Evolutionary conservation across 2,888 invertebrate species (phyloP).

Genomic region (Noctuana brunneofusca): DNA sequence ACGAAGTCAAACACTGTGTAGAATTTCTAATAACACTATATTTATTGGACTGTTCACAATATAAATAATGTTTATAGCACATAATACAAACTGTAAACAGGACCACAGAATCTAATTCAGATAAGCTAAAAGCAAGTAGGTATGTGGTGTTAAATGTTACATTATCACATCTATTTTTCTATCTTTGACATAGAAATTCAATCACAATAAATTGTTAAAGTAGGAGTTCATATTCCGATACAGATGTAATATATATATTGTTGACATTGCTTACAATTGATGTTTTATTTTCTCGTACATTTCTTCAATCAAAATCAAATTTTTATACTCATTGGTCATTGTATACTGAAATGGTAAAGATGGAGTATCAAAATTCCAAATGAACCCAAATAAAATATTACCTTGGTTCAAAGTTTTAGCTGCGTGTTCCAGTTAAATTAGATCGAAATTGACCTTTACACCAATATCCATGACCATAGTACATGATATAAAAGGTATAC

Average conservation of each 20-base stretch:
- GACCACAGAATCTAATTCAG: slow-evolving; percentile 55
- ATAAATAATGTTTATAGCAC: slow-evolving; percentile 40
- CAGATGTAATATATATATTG: slow-evolving; percentile 72
- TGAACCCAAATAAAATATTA: no score
- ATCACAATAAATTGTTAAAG: slow-evolving; percentile 67
- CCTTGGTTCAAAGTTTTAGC: no score
- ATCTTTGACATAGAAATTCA: slow-evolving; percentile 61
- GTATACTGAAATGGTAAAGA: no score
- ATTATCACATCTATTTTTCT: slow-evolving; percentile 75
- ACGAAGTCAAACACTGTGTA: slow-evolving; percentile 53
- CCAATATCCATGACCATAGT: no score
- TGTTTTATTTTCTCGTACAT: slow-evolving; percentile 56
- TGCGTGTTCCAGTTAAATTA: no score
- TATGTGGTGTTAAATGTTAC: slow-evolving; percentile 63
- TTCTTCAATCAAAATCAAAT: no score
- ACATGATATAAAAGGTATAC: no score
- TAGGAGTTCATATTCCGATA: slow-evolving; percentile 62
- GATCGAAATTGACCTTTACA: no score
- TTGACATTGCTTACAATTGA: slow-evolving; percentile 75
- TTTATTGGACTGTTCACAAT: slow-evolving; percentile 45
- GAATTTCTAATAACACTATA: slow-evolving; percentile 56
- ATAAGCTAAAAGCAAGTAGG: slow-evolving; percentile 41
- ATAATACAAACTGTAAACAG: slow-evolving; percentile 49
- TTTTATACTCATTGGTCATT: no score
- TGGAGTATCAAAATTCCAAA: no score